Percentiles rank a stretch among this genome's conserved stretches.
Conservation (phyloP, 2,113 vertebrate species). For the Mustela lutreola region DNA sequence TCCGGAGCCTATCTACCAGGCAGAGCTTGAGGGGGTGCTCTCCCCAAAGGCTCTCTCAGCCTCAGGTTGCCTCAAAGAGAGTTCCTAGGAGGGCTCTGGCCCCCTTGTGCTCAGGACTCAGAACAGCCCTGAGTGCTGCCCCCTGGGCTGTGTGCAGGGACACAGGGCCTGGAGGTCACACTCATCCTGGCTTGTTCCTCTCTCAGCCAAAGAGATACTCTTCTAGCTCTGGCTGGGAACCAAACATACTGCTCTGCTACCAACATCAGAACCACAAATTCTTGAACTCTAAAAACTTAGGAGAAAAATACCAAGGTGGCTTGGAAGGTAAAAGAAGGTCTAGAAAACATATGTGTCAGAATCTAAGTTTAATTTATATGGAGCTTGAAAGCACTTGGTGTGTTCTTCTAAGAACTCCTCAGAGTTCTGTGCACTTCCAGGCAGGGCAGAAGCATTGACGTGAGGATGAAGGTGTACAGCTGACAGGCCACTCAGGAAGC, state of each 20-base stretch:
- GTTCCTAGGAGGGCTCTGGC: not conserved
- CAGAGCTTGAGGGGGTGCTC: constrained; percentile 77
- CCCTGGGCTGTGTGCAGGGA: not conserved
- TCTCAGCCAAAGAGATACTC: not conserved
- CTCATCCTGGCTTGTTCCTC: not conserved
- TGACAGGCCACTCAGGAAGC: not conserved
- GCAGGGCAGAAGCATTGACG: not conserved
- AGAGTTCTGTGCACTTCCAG: not conserved
- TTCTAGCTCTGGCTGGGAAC: not conserved
- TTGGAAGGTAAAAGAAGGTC: not conserved
- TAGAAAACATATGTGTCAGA: not conserved
- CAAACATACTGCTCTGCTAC: not conserved
- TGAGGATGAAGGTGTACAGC: fast-evolving
- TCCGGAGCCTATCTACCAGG: constrained; percentile 91
- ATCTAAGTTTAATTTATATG: not conserved
- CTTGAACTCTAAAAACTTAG: not conserved
- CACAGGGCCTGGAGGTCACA: not conserved
- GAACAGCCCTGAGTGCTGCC: not conserved
- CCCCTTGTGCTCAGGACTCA: not conserved
- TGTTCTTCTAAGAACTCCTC: not conserved
- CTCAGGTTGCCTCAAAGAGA: not conserved
- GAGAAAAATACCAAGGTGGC: not conserved
- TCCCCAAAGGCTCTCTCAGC: not conserved
- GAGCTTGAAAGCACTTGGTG: not conserved
- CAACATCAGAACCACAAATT: not conserved